Evolutionary conservation across 2,888 invertebrate species (phyloP).

Genomic region (Parnassius glacialis): DNA sequence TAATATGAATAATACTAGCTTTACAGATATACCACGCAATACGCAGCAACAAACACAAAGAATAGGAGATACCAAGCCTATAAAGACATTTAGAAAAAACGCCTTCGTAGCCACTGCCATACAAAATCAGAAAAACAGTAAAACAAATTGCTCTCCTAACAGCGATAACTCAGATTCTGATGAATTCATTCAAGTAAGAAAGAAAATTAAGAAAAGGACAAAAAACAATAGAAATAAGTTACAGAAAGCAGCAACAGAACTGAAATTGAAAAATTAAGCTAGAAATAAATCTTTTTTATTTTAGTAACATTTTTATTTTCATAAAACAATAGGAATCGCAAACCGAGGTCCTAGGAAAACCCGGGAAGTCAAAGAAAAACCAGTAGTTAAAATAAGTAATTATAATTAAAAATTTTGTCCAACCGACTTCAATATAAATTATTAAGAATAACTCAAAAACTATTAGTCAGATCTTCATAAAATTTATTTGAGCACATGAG

Average conservation of each 20-base stretch:
- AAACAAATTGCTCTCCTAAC: slow-evolving; percentile 44
- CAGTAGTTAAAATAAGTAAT: too few species aligned
- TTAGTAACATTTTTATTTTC: too few species aligned
- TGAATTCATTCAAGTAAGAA: slow-evolving; percentile 61
- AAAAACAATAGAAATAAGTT: slow-evolving; percentile 58
- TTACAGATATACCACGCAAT: slow-evolving; percentile 68
- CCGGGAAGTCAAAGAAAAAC: too few species aligned
- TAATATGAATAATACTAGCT: slow-evolving; percentile 65
- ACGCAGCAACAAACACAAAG: slow-evolving; percentile 49
- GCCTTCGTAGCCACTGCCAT: slow-evolving; percentile 82
- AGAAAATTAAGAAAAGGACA: slow-evolving; percentile 72
- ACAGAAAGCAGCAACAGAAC: slow-evolving; percentile 52
- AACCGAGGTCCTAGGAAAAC: too few species aligned
- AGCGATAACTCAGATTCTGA: slow-evolving; percentile 73
- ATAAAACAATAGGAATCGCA: too few species aligned
- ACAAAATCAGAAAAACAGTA: slow-evolving; percentile 61
- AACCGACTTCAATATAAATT: too few species aligned
- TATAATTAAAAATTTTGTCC: too few species aligned
- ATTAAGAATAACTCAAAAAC: too few species aligned
- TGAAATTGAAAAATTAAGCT: slow-evolving; percentile 46
- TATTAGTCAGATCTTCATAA: too few species aligned
- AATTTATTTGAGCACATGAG: too few species aligned
- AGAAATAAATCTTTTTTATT: too few species aligned
- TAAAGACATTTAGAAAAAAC: slow-evolving; percentile 79
- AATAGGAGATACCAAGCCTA: slow-evolving; percentile 48